A percentile compares a stretch with the other conserved stretches of the same genome.
phyloP scores from a whole-genome alignment of 2,113 vertebrate species.

The Pampusana beccarii region DNA sequence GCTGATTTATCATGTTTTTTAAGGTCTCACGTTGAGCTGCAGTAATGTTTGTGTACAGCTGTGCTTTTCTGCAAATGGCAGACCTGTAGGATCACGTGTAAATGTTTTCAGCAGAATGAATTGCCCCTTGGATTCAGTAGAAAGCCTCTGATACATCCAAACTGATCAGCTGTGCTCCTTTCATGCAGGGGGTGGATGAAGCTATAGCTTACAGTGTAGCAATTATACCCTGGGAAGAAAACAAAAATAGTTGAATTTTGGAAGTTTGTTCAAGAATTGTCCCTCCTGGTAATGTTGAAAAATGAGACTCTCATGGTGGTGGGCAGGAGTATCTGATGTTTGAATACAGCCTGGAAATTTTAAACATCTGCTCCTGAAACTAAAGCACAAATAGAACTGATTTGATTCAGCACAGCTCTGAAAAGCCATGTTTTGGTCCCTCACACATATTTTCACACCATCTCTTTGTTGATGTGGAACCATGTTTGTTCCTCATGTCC shows the following conservation, averaged over 20 bases:
- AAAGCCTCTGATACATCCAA: not conserved
- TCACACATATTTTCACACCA: not conserved
- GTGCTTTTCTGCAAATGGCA: not conserved
- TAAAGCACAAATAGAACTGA: conserved; percentile 3
- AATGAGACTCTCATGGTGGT: not conserved
- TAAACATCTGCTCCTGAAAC: conserved; percentile 28
- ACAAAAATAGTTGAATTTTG: conserved; percentile 14
- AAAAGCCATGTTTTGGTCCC: not conserved
- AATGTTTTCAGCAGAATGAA: not conserved
- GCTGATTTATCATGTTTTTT: not conserved
- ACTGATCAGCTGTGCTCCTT: not conserved
- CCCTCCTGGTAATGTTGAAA: not conserved
- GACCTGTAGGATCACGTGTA: not conserved
- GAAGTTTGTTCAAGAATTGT: not conserved
- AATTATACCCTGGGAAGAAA: not conserved
- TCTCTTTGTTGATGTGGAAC: not conserved
- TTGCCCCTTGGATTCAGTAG: not conserved
- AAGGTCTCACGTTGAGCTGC: not conserved
- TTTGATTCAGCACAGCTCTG: not conserved
- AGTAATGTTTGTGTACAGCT: not conserved
- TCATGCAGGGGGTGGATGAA: not conserved
- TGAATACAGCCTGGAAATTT: conserved; percentile 9
- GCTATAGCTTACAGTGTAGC: not conserved
- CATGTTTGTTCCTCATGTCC: not conserved
- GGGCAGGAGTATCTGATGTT: conserved; percentile 16